These are phyloP conservation scores for Chalcosyrphus nemorum DNA, from an alignment of 2,888 invertebrate species.

Conservation along the genomic window DNA sequence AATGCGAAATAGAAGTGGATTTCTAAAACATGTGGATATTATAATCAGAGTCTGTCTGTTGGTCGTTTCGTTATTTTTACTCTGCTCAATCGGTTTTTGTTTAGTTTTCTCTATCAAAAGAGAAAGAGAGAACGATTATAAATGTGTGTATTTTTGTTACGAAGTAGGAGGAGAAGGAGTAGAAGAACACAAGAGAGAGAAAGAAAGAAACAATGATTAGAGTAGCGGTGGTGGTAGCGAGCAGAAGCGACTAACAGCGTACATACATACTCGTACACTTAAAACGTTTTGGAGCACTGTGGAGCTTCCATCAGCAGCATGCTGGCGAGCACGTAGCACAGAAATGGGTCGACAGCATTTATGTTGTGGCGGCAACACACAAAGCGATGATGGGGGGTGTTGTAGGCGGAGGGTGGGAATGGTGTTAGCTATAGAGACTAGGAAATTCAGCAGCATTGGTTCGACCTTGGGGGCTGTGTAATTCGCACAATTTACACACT, in stretches of 20 bases:
- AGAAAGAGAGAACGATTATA: slow-evolving; percentile 3
- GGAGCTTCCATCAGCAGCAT: slow-evolving; percentile 71
- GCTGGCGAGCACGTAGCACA: slow-evolving; percentile 74
- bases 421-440: neutral
- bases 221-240: slow-evolving; percentile 3
- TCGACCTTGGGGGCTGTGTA: slow-evolving; percentile 20
- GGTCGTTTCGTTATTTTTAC: neutral
- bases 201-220: too few relatives aligned
- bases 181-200: slow-evolving; percentile 17
- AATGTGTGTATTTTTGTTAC: neutral
- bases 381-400: neutral
- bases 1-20: slow-evolving; percentile 53
- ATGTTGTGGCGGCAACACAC: slow-evolving; percentile 20
- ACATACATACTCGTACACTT: slow-evolving; percentile 15
- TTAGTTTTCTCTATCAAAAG: neutral
- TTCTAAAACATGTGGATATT: slow-evolving; percentile 66
- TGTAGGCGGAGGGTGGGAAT: slow-evolving; percentile 10
- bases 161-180: slow-evolving; percentile 28
- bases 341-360: slow-evolving; percentile 50
- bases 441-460: slow-evolving; percentile 5
- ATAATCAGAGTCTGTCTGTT: slow-evolving; percentile 32
- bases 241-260: slow-evolving; percentile 45
- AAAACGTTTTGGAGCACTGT: slow-evolving; percentile 42
- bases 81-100: slow-evolving; percentile 17
- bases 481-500: slow-evolving; percentile 1